phyloP scores from a whole-genome alignment of 1,140 invertebrate genomes.

The Thrips palmi region DNA sequence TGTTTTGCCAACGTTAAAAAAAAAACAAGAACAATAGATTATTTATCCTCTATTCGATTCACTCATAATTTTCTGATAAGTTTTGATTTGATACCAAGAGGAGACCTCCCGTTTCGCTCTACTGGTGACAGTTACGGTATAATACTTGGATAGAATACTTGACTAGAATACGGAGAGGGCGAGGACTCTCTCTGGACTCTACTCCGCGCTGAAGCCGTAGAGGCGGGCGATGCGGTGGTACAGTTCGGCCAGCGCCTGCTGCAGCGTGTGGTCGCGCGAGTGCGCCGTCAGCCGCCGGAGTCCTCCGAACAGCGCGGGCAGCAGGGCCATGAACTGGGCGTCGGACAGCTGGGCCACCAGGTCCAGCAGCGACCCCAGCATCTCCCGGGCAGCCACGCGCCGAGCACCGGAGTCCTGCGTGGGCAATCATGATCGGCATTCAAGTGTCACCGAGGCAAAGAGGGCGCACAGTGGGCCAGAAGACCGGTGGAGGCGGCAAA shows the following conservation, averaged over 20 bases:
- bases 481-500: too few relatives aligned
- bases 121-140: neutral
- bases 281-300: slow-evolving; percentile 39
- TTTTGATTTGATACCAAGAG: too few relatives aligned
- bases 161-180: neutral
- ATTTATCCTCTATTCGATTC: neutral
- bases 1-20: too few relatives aligned
- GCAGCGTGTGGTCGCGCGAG: slow-evolving; percentile 34
- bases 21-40: neutral
- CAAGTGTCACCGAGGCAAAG: too few relatives aligned
- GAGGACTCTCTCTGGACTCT: slow-evolving; percentile 12
- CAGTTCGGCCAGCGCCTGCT: slow-evolving; percentile 37
- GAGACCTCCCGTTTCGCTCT: too few relatives aligned
- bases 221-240: slow-evolving; percentile 38
- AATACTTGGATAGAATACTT: neutral
- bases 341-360: slow-evolving; percentile 35
- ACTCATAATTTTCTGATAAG: too few relatives aligned
- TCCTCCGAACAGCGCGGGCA: slow-evolving; percentile 40
- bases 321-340: slow-evolving; percentile 32
- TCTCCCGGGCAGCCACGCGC: slow-evolving; percentile 41
- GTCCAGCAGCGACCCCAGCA: slow-evolving; percentile 36
- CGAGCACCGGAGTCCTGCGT: slow-evolving; percentile 44
- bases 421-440: too few relatives aligned
- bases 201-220: slow-evolving; percentile 31
- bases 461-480: too few relatives aligned